Evolutionary conservation across 2,888 invertebrate genomes (phyloP), one percentile per base, ranked within the genome.

Genomic region (Plutella xylostella): DNA sequence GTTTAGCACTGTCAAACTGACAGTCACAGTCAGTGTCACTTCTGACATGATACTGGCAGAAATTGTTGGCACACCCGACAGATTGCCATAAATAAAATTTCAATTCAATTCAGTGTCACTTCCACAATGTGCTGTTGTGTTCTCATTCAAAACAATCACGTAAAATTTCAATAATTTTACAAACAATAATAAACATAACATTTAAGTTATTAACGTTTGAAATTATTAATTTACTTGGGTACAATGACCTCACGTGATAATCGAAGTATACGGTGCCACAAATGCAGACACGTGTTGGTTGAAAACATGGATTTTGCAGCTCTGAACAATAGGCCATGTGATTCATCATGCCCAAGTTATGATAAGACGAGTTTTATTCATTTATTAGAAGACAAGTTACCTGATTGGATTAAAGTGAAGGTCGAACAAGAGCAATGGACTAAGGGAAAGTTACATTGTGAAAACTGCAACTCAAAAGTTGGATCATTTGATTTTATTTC

Each of bases 401-500:
- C 89, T 1, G 51, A 60, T 14, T 90, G 89, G 89, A 83, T 89
- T 45, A 73, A 62, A 48, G 45, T 53, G 21, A 76, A 70, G 59
- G 64, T 90, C 33, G 85, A 87, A 59, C 67, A 73, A 46, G 85
- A 86, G 51, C 70, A 85, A 42, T 90, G 90, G 90, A 86, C 86
- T 1, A 89, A 87, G 64, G 90, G 90, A n/a, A 88, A 88, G 71
- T 60, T 90, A 22, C 79, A 85, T 49, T 91, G 91, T 67, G 80
- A 73, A 46, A 72, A 84, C 49, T 91, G 91, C 66, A 72, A 84
- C 35, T 76, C 77, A 30, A 82, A 88, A 68, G 74, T 90, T 22
- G 91, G 90, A 7, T 86, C 87, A 4, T 90, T 90, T 64, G 88
- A 90, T 68, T 90, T 87, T 68, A 70, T 89, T 20, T 85, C 88